Evolutionary conservation across 2,113 vertebrate genomes (phyloP).

Genomic region (Marmota flaviventris): DNA sequence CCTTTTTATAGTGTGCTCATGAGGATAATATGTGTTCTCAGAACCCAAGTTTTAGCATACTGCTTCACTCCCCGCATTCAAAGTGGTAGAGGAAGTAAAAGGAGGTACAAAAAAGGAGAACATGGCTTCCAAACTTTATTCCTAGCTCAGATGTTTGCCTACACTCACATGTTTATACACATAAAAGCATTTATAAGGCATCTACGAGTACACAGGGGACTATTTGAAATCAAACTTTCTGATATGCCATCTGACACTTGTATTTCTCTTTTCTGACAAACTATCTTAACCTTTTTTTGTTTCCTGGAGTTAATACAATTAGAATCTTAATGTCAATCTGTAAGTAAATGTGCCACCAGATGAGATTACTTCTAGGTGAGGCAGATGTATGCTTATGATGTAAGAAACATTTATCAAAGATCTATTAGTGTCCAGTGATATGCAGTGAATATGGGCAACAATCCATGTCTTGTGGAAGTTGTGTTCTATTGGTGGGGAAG

Average conservation of each 20-base stretch:
- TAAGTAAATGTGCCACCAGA: neutral
- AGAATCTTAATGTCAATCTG: constrained; percentile 25
- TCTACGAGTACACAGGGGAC: neutral
- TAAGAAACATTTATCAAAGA: neutral
- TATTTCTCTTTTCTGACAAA: constrained; percentile 58
- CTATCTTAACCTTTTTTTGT: neutral
- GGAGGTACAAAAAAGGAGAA: neutral
- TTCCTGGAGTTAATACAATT: neutral
- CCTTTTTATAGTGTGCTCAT: neutral
- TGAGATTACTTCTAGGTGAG: neutral
- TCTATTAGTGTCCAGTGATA: neutral
- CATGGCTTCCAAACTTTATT: neutral
- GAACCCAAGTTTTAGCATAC: constrained; percentile 3
- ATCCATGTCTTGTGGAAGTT: neutral
- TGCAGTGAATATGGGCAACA: neutral
- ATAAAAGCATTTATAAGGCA: constrained; percentile 32
- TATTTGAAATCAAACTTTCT: constrained; percentile 34
- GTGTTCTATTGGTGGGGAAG: neutral
- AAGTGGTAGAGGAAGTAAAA: constrained; percentile 8
- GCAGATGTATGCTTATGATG: neutral
- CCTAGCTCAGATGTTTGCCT: constrained; percentile 5
- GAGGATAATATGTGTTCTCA: neutral
- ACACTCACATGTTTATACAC: neutral
- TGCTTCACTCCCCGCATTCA: neutral
- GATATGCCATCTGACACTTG: constrained; percentile 29